phyloP scores from a whole-genome alignment of 2,113 vertebrate genomes.

The Ciconia maguari region DNA sequence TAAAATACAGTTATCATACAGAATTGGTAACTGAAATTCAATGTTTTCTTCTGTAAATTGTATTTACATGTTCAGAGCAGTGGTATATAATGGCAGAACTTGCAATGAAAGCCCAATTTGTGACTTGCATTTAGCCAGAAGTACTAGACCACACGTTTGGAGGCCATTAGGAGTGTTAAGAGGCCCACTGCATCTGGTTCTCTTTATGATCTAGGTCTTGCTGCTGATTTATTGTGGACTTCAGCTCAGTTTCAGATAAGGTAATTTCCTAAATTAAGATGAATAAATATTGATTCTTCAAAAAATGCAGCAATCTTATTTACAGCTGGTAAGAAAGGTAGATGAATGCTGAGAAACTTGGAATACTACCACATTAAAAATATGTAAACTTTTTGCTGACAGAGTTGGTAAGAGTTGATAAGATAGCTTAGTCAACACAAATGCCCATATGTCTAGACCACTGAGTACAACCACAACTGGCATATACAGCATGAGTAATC shows the following conservation, averaged over 20 bases:
- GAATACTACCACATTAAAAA: not conserved
- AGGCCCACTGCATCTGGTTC: conserved; percentile 9
- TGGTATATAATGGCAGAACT: not conserved
- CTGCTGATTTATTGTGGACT: not conserved
- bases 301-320: conserved; percentile 1
- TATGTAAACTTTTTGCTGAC: conserved; percentile 25
- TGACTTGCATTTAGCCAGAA: conserved; percentile 22
- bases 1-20: conserved; percentile 18
- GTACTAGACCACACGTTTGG: conserved; percentile 9
- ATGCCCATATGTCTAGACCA: conserved; percentile 60
- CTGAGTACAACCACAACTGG: conserved; percentile 35
- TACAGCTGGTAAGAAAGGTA: not conserved
- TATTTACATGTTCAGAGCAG: conserved; percentile 14
- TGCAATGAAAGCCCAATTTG: conserved; percentile 13
- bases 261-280: conserved; percentile 19
- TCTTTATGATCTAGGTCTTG: not conserved
- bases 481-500: conserved; percentile 40
- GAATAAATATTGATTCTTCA: not conserved
- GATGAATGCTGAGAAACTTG: not conserved
- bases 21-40: conserved; percentile 38
- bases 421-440: conserved; percentile 45
- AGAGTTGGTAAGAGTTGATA: not conserved
- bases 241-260: conserved; percentile 6
- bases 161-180: not conserved
- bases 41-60: conserved; percentile 13